These are phyloP conservation scores for Drosophila formosana DNA, from an alignment of 2,888 invertebrate genomes.

Conservation along the genomic window DNA sequence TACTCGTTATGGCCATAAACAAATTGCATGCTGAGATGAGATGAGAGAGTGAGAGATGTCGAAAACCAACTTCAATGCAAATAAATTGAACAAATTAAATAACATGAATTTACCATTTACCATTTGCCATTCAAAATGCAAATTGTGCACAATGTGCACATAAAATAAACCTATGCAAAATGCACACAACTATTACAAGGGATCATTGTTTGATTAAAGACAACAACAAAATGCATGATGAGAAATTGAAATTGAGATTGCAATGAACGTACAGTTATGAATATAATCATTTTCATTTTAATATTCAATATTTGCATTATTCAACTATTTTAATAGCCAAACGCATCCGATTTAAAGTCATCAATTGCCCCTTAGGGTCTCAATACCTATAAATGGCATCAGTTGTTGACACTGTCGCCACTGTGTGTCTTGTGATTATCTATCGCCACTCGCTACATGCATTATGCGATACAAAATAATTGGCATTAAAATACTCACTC, in stretches of 20 bases:
- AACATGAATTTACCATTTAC: slow-evolving; percentile 20
- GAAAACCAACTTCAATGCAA: slow-evolving; percentile 29
- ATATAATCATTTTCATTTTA: background rate
- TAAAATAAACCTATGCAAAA: slow-evolving; percentile 4
- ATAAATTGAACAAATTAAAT: slow-evolving; percentile 34
- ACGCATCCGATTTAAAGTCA: slow-evolving; percentile 2
- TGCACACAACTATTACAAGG: background rate
- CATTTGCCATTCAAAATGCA: slow-evolving; percentile 26
- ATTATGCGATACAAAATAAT: slow-evolving; percentile 45
- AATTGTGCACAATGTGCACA: slow-evolving; percentile 15
- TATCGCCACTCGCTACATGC: background rate
- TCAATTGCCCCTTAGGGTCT: background rate
- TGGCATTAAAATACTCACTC: slow-evolving; percentile 46
- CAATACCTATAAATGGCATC: slow-evolving; percentile 22
- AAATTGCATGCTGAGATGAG: slow-evolving; percentile 8
- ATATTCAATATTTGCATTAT: background rate
- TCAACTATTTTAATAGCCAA: background rate
- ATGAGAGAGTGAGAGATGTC: background rate
- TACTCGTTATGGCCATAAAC: slow-evolving; percentile 13
- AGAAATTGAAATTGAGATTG: background rate
- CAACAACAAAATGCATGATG: slow-evolving; percentile 1
- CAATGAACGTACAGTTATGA: background rate
- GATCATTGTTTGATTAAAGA: slow-evolving; percentile 16
- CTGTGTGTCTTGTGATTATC: no score
- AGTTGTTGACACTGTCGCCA: slow-evolving; percentile 4